phyloP scores from a whole-genome alignment of 1,140 invertebrate species.

The Tyrophagus putrescentiae region DNA sequence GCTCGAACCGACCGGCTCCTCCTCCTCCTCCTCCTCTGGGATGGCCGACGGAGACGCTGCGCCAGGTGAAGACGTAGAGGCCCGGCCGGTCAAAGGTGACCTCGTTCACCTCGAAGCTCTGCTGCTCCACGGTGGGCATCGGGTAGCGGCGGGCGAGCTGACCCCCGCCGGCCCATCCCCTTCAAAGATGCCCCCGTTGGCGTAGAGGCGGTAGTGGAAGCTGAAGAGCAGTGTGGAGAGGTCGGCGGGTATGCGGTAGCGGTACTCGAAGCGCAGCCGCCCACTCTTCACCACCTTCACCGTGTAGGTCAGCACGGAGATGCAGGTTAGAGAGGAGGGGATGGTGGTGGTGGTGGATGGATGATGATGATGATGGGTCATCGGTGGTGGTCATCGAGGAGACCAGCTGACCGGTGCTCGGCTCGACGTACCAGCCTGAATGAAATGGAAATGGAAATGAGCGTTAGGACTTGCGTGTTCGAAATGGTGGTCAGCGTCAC shows the following conservation, averaged over 20 bases:
- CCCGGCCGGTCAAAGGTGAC: slow-evolving; percentile 6
- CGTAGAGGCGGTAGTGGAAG: slow-evolving; percentile 18
- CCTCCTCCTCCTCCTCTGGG: not conserved
- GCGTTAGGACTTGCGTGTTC: not conserved
- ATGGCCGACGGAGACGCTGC: slow-evolving; percentile 1
- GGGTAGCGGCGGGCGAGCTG: slow-evolving; percentile 1
- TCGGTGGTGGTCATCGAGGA: not conserved
- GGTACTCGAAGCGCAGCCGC: slow-evolving; percentile 39
- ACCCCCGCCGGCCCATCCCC: not conserved
- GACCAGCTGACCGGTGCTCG: not conserved
- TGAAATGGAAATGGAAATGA: not conserved
- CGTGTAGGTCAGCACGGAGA: slow-evolving; percentile 31
- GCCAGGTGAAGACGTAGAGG: slow-evolving; percentile 19
- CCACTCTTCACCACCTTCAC: slow-evolving; percentile 41
- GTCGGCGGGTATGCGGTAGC: slow-evolving; percentile 31
- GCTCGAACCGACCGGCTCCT: too few relatives aligned
- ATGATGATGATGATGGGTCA: too few relatives aligned
- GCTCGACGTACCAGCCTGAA: slow-evolving; percentile 11
- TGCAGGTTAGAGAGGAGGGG: too few relatives aligned
- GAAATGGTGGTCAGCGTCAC: not conserved
- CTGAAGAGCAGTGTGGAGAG: slow-evolving; percentile 16
- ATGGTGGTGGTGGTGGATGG: too few relatives aligned
- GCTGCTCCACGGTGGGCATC: not conserved
- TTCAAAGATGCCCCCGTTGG: not conserved
- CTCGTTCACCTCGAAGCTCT: slow-evolving; percentile 15